Evolutionary conservation across 2,888 invertebrate genomes (phyloP).

Genomic region (Mythimna loreyi): DNA sequence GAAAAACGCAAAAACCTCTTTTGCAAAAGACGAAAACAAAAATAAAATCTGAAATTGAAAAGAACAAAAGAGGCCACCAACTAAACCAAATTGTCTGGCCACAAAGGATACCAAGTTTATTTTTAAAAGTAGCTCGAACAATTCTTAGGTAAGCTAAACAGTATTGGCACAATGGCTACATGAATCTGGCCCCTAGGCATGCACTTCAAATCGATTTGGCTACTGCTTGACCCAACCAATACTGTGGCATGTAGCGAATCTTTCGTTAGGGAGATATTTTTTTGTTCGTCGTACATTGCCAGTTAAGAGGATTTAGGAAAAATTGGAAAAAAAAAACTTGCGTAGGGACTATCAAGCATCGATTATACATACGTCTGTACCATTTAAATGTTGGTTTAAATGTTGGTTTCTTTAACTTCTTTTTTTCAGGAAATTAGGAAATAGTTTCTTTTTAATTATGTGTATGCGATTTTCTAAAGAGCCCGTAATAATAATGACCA

Average conservation of each 20-base stretch:
- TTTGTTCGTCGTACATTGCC: slow-evolving; percentile 54
- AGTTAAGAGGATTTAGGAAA: neutral
- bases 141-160: slow-evolving; percentile 74
- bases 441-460: no score
- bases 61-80: slow-evolving; percentile 61
- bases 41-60: slow-evolving; percentile 54
- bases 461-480: no score
- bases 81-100: slow-evolving; percentile 67
- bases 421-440: no score
- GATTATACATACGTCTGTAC: no score
- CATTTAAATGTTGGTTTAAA: no score
- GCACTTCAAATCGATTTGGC: slow-evolving; percentile 79
- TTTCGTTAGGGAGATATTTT: neutral
- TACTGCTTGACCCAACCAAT: slow-evolving; percentile 72
- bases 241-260: slow-evolving; percentile 39
- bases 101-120: slow-evolving; percentile 72
- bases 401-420: no score
- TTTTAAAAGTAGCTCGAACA: slow-evolving; percentile 74
- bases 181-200: slow-evolving; percentile 71
- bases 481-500: no score
- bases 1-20: slow-evolving; percentile 20
- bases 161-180: slow-evolving; percentile 71
- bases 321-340: no score
- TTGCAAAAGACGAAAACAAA: slow-evolving; percentile 34
- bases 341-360: no score